phyloP scores from a whole-genome alignment of 1,140 invertebrate species.

The Gonioctena quinquepunctata region DNA sequence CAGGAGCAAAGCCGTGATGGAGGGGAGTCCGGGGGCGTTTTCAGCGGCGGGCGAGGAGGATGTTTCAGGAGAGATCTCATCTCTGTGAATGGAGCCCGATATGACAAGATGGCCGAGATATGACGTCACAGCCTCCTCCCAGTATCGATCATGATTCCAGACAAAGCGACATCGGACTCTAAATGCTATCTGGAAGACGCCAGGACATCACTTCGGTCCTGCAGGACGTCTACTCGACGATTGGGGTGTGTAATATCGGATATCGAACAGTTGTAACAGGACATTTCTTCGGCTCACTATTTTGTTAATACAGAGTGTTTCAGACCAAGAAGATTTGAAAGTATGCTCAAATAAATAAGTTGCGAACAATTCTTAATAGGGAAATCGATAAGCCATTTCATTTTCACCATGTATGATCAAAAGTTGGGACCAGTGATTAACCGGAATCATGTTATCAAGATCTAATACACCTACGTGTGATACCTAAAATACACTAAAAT shows the following conservation, averaged over 20 bases:
- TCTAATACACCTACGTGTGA: too few species aligned
- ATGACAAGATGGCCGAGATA: constrained; percentile 56
- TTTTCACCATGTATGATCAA: too few species aligned
- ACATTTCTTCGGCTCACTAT: neutral
- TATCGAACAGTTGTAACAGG: neutral
- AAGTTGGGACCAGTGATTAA: too few species aligned
- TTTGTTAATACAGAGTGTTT: too few species aligned
- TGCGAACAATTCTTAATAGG: too few species aligned
- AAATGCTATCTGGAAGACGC: constrained; percentile 16
- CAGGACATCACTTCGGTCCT: constrained; percentile 14
- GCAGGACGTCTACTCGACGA: constrained; percentile 2
- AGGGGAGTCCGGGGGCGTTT: constrained; percentile 36
- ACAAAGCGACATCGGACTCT: constrained; percentile 14
- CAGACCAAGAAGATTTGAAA: too few species aligned
- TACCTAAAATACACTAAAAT: too few species aligned
- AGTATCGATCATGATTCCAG: constrained; percentile 50
- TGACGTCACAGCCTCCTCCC: constrained; percentile 50
- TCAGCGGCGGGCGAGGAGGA: constrained; percentile 33
- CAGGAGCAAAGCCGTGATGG: constrained; percentile 20
- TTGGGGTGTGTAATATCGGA: too few species aligned
- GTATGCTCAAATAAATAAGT: too few species aligned
- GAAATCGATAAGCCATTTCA: too few species aligned
- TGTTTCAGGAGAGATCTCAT: constrained; percentile 46
- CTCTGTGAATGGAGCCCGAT: constrained; percentile 49
- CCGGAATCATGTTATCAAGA: too few species aligned